A percentile compares a stretch with the other conserved stretches of the same genome.
These are phyloP conservation scores for Euura saliciscinereae DNA, from an alignment of 1,140 invertebrate genomes.

Conservation along the genomic window DNA sequence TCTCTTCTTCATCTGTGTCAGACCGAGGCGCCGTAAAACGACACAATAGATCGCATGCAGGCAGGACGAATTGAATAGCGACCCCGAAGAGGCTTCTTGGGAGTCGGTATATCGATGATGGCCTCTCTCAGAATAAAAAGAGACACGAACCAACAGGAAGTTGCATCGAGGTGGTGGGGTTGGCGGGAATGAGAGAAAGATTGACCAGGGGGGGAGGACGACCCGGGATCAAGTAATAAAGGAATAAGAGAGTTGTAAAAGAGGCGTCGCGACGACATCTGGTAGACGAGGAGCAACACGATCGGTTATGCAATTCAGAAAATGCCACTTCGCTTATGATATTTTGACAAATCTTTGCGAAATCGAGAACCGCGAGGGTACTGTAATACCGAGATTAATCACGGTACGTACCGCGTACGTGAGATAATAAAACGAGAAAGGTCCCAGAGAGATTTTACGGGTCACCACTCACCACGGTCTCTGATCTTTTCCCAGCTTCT, in stretches of 20 bases:
- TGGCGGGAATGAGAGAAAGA: constrained; percentile 5
- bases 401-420: not conserved
- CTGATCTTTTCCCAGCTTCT: not conserved
- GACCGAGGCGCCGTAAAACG: not conserved
- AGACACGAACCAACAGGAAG: not conserved
- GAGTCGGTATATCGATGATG: not conserved
- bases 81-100: not conserved
- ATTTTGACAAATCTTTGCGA: not conserved
- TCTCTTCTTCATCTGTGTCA: too few species aligned
- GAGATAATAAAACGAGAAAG: constrained; percentile 2
- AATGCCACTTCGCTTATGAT: not conserved
- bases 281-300: not conserved
- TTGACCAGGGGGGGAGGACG: not conserved
- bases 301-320: not conserved
- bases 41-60: constrained; percentile 6
- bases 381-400: not conserved
- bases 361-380: not conserved
- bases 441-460: constrained; percentile 2
- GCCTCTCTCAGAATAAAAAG: not conserved
- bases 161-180: not conserved
- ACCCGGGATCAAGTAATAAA: not conserved
- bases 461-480: not conserved
- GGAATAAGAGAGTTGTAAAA: not conserved
- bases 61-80: not conserved
- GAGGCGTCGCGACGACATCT: not conserved